Evolutionary conservation across 2,797 vertebrate species (phyloP).

Genomic region (Sebastes alutus): DNA sequence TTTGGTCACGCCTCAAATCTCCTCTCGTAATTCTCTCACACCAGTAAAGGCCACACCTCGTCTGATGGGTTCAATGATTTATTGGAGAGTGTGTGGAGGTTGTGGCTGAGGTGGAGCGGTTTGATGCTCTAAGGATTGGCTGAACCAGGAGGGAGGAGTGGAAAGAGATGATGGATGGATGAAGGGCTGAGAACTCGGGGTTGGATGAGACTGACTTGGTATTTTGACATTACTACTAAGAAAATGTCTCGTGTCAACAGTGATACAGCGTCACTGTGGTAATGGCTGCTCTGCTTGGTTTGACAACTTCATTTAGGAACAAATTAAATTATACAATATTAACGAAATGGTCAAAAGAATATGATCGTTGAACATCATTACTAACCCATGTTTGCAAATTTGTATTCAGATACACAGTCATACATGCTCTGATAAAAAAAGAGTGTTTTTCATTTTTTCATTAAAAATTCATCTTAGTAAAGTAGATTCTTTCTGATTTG

Average conservation of each 20-base stretch:
- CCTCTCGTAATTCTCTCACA: neutral
- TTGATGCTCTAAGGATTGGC: neutral
- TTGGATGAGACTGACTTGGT: neutral
- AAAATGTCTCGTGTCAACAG: neutral
- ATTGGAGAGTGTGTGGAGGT: neutral
- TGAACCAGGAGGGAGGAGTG: neutral
- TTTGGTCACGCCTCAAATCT: neutral
- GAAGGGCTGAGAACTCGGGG: neutral
- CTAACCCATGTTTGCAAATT: neutral
- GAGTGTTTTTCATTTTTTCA: no score
- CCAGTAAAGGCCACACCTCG: neutral
- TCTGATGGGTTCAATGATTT: neutral
- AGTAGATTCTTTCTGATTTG: neutral
- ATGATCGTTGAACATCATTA: neutral
- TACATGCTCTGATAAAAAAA: no score
- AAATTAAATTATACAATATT: neutral
- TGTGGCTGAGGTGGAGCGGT: neutral
- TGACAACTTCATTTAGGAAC: neutral
- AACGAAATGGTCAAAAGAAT: neutral
- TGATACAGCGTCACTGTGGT: neutral
- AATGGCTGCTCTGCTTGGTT: neutral
- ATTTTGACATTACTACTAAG: neutral
- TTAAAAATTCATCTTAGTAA: rapidly evolving
- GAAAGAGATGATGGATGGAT: neutral
- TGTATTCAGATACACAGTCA: no score